Evolutionary conservation across 2,113 vertebrate species (phyloP), one percentile per base, ranked within the genome.

Genomic region (Chiloscyllium plagiosum): DNA sequence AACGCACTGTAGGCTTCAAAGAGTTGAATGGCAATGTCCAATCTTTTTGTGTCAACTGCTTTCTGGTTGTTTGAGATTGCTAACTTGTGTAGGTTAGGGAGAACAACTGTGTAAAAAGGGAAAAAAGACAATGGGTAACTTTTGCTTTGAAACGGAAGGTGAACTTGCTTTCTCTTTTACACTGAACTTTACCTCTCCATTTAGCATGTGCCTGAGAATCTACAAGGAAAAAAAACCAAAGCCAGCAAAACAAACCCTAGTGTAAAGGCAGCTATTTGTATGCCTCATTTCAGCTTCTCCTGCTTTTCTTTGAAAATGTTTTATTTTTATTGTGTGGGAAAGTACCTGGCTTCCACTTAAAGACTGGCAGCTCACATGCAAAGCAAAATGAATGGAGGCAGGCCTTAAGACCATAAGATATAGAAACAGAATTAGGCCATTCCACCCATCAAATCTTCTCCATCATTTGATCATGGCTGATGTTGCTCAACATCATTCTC

Each of bases 1-100:
- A 99, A 98, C 96, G 99, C 99, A 96, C 99, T 99, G 97, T 99
- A 99, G 97, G 99, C 98, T 97, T 99, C 99, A 96, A 99, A 99
- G 96, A 99, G 98, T 97, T 99, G 99, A 12, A 98, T 99, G 42
- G 99, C 99, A 0, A 99, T 98, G 96, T 99, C 99, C 96, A 99
- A 97, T 97, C 99, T 98, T 97, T 99, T 99, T 90, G 96, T 98
- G 96, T 99, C 99, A 96, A 98, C 97, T 24, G 98, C 97, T 96
- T 99, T 99, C 97, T 98, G 98, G 97, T 99, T 99, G 98, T 99
- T 99, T 96, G 97, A 98, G 97, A 98, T 97, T 24, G 99, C 98
- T 96, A 99, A 97, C 97, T 99, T 99, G 97, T 99, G 98, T 96
- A 99, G 98, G 97, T 99, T 99, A 76, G 99, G 99, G 97, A 99